Evolutionary conservation across 2,888 invertebrate species (phyloP), one percentile per base, ranked within the genome.

Genomic region (Drosophila neutralis): DNA sequence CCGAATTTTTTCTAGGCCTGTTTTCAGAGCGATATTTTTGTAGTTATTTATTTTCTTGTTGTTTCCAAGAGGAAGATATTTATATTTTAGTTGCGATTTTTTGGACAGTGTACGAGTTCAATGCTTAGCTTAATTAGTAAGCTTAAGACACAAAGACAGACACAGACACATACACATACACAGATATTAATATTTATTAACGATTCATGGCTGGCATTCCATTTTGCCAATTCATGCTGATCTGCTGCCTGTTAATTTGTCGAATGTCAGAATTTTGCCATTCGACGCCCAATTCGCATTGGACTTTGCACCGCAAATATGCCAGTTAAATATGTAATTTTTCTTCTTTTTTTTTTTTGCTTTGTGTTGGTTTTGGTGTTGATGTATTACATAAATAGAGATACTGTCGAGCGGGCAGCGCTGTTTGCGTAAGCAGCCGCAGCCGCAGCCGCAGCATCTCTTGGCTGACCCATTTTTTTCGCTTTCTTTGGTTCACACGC

Each of bases 401-500:
- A 54, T 18, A 58, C 51, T 69, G 69, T 51, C 24, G 31, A 69
- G 66, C 54, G 57, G 54, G 33, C 18, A 36, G 45, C 66, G 73
- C 58, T 68, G 85, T 73, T 83, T 83, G 88, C 83, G 80, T 87
- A 83, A 83, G 83, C 69, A 4, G 15, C 36, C 62, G 36, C 61
- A 49, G 48, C 66, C 64, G 62, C 87, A 5, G 18, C 42, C 62
- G 67, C 87, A 77, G 78, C 89, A 78, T 83, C 87, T 60, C 67
- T 69, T 67, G 68, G 40, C 58, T 76, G 77, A 69, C 77, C 77
- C 69, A 73, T 82, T 70, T 82, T 68, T 79, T 79, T 82, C 76
- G 82, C 87, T 85, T 85, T 89, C 89, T 89, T 85, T 82, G 87
- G 89, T 85, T 85, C 85, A 85, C 85, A 85, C 85, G 85, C 87